phyloP scores from a whole-genome alignment of 2,888 invertebrate genomes.

The Leistus spinibarbis region DNA sequence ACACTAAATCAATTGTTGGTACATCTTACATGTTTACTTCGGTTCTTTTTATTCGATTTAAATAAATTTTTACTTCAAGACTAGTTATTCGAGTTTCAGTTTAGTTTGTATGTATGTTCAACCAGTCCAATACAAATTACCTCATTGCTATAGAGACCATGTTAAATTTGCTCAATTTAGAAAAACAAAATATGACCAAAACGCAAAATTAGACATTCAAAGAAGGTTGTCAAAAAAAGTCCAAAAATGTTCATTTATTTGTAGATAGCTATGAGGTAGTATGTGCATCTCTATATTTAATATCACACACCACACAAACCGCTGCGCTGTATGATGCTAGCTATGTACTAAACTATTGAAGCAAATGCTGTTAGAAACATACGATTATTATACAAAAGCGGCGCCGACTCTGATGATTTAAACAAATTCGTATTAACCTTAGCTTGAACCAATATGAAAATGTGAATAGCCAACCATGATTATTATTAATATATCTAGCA shows the following conservation, averaged over 20 bases:
- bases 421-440: neutral
- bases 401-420: neutral
- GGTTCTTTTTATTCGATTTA: neutral
- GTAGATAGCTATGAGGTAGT: no score
- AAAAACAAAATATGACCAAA: neutral
- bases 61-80: no score
- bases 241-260: no score
- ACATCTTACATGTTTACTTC: neutral
- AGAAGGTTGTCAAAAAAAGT: no score
- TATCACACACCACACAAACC: no score
- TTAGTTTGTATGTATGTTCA: neutral
- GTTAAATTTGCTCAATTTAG: neutral
- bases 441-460: neutral
- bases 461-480: neutral
- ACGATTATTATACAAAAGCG: neutral
- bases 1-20: slow-evolving; percentile 26
- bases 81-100: neutral
- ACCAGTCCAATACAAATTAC: neutral
- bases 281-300: no score
- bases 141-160: no score
- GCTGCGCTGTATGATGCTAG: no score
- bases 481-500: neutral
- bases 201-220: no score
- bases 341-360: no score
- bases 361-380: no score